phyloP scores from a whole-genome alignment of 1,140 invertebrate species.

The Uloborus diversus region DNA sequence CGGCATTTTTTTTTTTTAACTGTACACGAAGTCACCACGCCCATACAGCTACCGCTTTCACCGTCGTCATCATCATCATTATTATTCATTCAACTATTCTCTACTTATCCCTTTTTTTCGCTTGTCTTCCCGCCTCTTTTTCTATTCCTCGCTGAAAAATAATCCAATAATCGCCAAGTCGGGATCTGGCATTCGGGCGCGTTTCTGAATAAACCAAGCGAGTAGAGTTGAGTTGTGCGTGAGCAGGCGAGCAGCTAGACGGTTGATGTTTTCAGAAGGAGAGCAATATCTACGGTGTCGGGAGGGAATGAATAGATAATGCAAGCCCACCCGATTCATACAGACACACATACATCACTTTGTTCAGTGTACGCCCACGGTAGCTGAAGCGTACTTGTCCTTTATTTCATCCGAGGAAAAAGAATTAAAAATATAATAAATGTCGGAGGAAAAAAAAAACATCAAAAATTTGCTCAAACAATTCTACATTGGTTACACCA shows the following conservation, averaged over 20 bases:
- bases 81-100: constrained; percentile 39
- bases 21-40: no score
- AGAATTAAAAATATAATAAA: constrained; percentile 37
- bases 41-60: constrained; percentile 35
- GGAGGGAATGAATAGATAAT: no score
- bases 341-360: constrained; percentile 39
- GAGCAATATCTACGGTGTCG: no score
- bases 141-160: constrained; percentile 15
- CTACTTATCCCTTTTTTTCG: constrained; percentile 2
- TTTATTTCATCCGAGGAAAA: neutral
- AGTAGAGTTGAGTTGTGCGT: constrained; percentile 45
- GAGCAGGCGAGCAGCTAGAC: constrained; percentile 43
- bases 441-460: neutral
- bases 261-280: neutral
- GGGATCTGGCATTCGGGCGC: constrained; percentile 6
- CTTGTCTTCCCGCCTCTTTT: neutral
- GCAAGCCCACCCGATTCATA: constrained; percentile 16
- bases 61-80: constrained; percentile 39
- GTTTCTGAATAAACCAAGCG: constrained; percentile 45
- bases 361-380: constrained; percentile 13
- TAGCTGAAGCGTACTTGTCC: constrained; percentile 12
- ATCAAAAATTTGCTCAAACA: constrained; percentile 10
- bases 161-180: constrained; percentile 45
- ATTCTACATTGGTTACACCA: constrained; percentile 41
- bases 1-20: constrained; percentile 33